Conservation (phyloP, 1,140 invertebrate genomes). For the Choristoneura fumiferana region DNA sequence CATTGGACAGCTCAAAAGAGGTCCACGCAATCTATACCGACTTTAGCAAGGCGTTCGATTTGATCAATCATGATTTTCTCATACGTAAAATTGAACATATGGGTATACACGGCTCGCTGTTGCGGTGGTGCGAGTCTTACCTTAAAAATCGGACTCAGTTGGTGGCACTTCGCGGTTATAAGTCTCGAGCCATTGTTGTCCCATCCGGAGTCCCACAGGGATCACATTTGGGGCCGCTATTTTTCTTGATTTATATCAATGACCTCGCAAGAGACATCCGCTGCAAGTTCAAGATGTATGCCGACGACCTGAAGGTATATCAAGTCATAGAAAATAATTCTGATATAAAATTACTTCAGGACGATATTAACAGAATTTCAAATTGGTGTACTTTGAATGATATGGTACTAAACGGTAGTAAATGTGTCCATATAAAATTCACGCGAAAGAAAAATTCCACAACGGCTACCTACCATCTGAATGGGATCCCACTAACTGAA, state of each 20-base stretch:
- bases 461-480: background rate
- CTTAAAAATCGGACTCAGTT: background rate
- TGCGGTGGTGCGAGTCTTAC: slow-evolving; percentile 2
- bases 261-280: background rate
- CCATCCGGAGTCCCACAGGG: slow-evolving; percentile 4
- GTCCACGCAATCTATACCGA: slow-evolving; percentile 6
- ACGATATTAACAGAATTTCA: background rate
- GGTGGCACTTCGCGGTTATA: background rate
- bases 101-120: background rate
- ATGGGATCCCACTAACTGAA: background rate
- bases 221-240: slow-evolving; percentile 18
- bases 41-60: slow-evolving; percentile 14
- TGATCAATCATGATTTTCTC: background rate
- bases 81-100: background rate
- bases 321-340: background rate
- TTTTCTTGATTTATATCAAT: slow-evolving; percentile 24
- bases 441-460: background rate
- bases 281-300: background rate
- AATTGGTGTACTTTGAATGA: background rate
- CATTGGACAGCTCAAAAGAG: background rate
- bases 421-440: background rate
- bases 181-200: background rate
- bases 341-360: background rate
- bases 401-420: background rate
- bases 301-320: slow-evolving; percentile 1